Base-by-base conservation (phyloP, 2,797 vertebrate genomes). In the Parauchenoglanis ngamensis region DNA sequence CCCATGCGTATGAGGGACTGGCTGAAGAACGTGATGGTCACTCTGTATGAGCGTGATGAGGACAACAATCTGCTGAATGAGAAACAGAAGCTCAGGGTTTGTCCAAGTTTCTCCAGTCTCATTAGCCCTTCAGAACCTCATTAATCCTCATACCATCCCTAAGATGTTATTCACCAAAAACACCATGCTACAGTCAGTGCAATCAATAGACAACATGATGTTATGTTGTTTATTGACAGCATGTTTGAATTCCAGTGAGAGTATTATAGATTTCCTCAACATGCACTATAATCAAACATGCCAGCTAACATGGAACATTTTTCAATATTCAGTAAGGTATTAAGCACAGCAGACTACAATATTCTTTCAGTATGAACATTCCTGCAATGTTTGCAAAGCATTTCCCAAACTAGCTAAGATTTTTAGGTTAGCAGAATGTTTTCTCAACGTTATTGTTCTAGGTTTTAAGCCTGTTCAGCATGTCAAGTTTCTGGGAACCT, bases 1-100 rank as follows among this genome's bases (percentile, higher is more conserved):
- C 98, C 98, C 67, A 96, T 99, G 94, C 97, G 98, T 59, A 99
- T 99, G 98, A 96, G 98, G 88, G 98, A 99, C 96, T 99, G 98
- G 98, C 97, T 99, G 91, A 99, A 99, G 96, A 99, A 99, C 0
- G 98, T 99, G 1, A 94, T 99, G 95, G 97, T 99, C 92, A 98
- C 97, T 77, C 95, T 99, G 92, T 99, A 96, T 0, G 97, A 99
- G 92, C 96, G 97, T 0, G 98, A 99, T 17, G 97, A 98, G 92
- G 96, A 97, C 91, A 98, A 98, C 96, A 98, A 98, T 95, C 95
- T 99, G 91, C 97, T 99, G 93, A 98, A 96, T 0, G 98, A 99
- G 96, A 99, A 99, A 93, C 98, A 99, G 96, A 99, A 98, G 90
- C 96, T 98, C 92, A 97, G 97, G 93, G 98, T 99, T 90, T 94